Base-by-base conservation (phyloP, 1,140 invertebrate genomes). In the Zaprionus ornatus region DNA sequence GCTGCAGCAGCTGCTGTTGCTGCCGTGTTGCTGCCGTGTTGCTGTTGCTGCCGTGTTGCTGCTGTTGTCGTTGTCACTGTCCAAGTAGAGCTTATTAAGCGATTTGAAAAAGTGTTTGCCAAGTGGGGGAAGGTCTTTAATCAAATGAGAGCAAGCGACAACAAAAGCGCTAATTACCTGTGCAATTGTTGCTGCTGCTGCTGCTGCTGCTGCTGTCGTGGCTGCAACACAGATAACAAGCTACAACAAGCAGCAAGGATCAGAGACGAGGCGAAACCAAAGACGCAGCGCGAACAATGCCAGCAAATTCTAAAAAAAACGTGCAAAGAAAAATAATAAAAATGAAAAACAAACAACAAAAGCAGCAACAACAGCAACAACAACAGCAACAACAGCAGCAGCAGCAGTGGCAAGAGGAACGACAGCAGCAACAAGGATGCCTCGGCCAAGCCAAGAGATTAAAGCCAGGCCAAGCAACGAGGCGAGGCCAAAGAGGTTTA, bases 111-210 rank as follows among this genome's bases (percentile, higher is more conserved):
- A 61, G 59, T 54, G 59, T 12, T 62, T 61, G 65, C 65, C 29
- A 55, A 52, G 62, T 27, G 54, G 42, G 0, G 37, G 15, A 1
- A 60, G 55, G 62, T 59, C 78, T 81, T 81, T 72, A 82, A 87
- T 88, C 75, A 80, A 88, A 88, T 83, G 84, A 64, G 63, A 74
- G 82, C 77, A 71, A 50, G 64, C 56, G 80, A 83, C 77, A 80
- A 76, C 57, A 65, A 78, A 27, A 55, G 42, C 80, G 80, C 83
- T 88, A 87, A 87, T 88, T 87, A 88, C 59, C 64, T 71, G 37
- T 40, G 65, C 78, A 77, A 74, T 72, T 80, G 75, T 67, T 67
- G 54, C 21, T 61, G 35, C 21, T 57, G 37, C n/a, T 67, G 55
- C 19, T 56, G 61, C 52, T 65, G 62, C 19, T 57, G 35, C 17